phyloP scores from a whole-genome alignment of 2,797 vertebrate genomes.

The Orestias chungarensis region DNA sequence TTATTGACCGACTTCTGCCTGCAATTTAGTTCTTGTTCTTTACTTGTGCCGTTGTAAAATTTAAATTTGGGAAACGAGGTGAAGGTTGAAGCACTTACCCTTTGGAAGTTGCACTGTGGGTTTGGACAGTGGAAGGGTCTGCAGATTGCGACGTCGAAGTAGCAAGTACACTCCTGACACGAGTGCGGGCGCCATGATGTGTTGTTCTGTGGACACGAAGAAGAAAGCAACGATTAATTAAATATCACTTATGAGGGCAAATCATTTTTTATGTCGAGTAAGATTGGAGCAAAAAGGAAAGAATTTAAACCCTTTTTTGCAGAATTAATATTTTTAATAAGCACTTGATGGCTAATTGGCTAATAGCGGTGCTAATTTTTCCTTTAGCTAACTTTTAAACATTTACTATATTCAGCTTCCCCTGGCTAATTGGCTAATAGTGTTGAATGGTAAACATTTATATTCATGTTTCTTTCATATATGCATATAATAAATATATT shows the following conservation, averaged over 20 bases:
- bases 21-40: not conserved
- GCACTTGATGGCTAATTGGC: too few species aligned
- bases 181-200: slow-evolving; percentile 87
- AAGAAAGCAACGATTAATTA: slow-evolving; percentile 15
- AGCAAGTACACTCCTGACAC: slow-evolving; percentile 88
- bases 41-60: not conserved
- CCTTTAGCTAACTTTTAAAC: too few species aligned
- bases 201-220: slow-evolving; percentile 82
- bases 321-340: not conserved
- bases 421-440: too few species aligned
- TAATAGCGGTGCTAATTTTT: too few species aligned
- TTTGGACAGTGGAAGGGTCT: slow-evolving; percentile 78
- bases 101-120: slow-evolving; percentile 87
- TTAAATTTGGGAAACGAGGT: too few species aligned
- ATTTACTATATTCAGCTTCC: too few species aligned
- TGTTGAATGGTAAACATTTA: too few species aligned
- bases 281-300: too few species aligned
- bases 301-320: not conserved
- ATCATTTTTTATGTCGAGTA: too few species aligned
- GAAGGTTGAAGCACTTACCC: slow-evolving; percentile 77
- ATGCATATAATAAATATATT: too few species aligned
- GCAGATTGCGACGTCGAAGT: slow-evolving; percentile 82
- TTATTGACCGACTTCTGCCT: too few species aligned
- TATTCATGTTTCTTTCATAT: too few species aligned
- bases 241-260: slow-evolving; percentile 2